Evolutionary conservation across 2,888 invertebrate species (phyloP).

Genomic region (Serripes groenlandicus): DNA sequence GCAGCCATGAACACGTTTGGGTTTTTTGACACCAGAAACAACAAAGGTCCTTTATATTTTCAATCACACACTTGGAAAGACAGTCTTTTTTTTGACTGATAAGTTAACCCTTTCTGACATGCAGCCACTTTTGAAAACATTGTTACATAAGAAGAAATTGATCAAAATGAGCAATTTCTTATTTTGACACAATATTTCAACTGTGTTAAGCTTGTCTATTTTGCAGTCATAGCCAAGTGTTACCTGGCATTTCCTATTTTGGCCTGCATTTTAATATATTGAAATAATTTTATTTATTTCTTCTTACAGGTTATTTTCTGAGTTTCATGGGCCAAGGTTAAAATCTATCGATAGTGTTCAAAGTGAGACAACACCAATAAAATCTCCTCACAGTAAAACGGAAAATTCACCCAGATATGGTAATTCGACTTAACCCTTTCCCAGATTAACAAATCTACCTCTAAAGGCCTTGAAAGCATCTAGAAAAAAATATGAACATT

Average conservation of each 20-base stretch:
- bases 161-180: not conserved
- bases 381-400: not conserved
- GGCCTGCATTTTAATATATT: too few species aligned
- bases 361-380: not conserved
- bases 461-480: too few species aligned
- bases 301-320: conserved; percentile 17
- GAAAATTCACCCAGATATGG: conserved; percentile 21
- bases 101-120: too few species aligned
- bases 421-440: too few species aligned
- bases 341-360: not conserved
- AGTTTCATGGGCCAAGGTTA: conserved; percentile 8
- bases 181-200: not conserved
- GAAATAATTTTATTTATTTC: too few species aligned
- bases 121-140: not conserved
- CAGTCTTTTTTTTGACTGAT: too few species aligned
- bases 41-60: too few species aligned
- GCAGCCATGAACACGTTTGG: too few species aligned
- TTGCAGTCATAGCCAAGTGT: not conserved
- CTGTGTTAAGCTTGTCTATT: not conserved
- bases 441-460: too few species aligned
- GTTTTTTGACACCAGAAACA: too few species aligned
- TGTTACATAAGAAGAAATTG: not conserved
- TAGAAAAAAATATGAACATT: too few species aligned
- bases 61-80: too few species aligned
- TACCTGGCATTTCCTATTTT: not conserved